Conservation (phyloP, 2,888 invertebrate species). For the Crepidodera aurea region DNA sequence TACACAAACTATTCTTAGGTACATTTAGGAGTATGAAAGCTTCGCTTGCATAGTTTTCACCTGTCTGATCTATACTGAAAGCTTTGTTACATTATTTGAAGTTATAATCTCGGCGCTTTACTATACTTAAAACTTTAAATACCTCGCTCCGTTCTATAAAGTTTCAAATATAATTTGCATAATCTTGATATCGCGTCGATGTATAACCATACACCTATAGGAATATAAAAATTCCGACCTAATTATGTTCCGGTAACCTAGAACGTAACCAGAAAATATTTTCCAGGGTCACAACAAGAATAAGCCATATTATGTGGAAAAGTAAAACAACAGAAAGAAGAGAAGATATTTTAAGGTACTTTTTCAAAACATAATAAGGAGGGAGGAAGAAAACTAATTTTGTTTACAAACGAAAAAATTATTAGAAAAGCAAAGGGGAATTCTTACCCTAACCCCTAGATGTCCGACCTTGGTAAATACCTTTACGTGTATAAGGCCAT, state of each 20-base stretch:
- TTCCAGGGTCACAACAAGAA: no score
- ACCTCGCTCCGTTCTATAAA: not conserved
- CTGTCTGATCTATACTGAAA: slow-evolving; percentile 10
- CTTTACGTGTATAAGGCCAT: slow-evolving; percentile 37
- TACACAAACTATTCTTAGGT: no score
- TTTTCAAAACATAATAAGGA: no score
- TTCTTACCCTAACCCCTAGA: slow-evolving; percentile 1
- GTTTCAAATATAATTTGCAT: slow-evolving; percentile 25
- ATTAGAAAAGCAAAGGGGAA: no score
- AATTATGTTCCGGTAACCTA: slow-evolving; percentile 23
- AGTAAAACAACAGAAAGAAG: no score
- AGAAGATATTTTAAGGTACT: no score
- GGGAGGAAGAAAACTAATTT: no score
- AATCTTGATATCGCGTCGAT: slow-evolving; percentile 15
- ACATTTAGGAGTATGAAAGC: no score
- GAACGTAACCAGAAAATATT: not conserved
- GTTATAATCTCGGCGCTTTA: slow-evolving; percentile 16
- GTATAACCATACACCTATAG: slow-evolving; percentile 8
- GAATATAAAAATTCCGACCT: slow-evolving; percentile 24
- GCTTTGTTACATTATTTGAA: slow-evolving; percentile 18
- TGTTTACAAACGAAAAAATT: no score
- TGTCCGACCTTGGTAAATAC: slow-evolving; percentile 34
- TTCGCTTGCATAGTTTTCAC: slow-evolving; percentile 2
- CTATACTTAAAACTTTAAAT: slow-evolving; percentile 17
- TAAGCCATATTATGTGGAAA: no score